phyloP scores from a whole-genome alignment of 2,797 vertebrate species.

The Arnoldichthys spilopterus region DNA sequence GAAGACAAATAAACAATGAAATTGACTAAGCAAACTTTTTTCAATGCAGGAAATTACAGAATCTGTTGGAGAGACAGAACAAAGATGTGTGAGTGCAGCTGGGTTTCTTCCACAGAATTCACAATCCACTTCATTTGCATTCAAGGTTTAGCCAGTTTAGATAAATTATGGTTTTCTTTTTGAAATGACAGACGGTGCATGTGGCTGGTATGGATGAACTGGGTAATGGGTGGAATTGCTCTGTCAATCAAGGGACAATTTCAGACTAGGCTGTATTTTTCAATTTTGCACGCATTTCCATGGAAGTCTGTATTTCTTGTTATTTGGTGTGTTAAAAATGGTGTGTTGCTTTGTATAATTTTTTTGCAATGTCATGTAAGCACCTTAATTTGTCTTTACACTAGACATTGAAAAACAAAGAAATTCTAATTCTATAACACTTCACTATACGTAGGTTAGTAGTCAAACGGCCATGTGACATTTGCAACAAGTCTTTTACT shows the following conservation, averaged over 20 bases:
- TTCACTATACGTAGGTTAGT: too few relatives aligned
- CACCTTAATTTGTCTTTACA: too few relatives aligned
- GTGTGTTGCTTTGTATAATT: neutral
- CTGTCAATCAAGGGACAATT: constrained; percentile 34
- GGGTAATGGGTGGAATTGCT: constrained; percentile 31
- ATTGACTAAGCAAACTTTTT: constrained; percentile 54
- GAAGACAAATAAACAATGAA: constrained; percentile 57
- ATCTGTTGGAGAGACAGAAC: constrained; percentile 23
- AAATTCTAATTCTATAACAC: too few relatives aligned
- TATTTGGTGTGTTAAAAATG: neutral
- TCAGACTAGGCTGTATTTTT: constrained; percentile 14
- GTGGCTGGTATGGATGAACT: constrained; percentile 6
- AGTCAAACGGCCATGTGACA: too few relatives aligned
- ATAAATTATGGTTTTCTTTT: constrained; percentile 37
- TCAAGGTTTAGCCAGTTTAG: constrained; percentile 30
- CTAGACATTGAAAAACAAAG: too few relatives aligned
- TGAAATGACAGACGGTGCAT: constrained; percentile 32
- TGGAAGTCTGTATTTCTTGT: constrained; percentile 6
- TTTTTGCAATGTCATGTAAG: too few relatives aligned
- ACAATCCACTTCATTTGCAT: constrained; percentile 31
- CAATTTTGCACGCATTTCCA: constrained; percentile 5
- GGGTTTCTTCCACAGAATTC: constrained; percentile 7
- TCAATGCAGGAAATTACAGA: constrained; percentile 55
- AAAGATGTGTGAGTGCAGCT: constrained; percentile 22
- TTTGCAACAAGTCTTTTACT: too few relatives aligned